phyloP scores from a whole-genome alignment of 2,888 invertebrate genomes.

The Entomobrya proxima region DNA sequence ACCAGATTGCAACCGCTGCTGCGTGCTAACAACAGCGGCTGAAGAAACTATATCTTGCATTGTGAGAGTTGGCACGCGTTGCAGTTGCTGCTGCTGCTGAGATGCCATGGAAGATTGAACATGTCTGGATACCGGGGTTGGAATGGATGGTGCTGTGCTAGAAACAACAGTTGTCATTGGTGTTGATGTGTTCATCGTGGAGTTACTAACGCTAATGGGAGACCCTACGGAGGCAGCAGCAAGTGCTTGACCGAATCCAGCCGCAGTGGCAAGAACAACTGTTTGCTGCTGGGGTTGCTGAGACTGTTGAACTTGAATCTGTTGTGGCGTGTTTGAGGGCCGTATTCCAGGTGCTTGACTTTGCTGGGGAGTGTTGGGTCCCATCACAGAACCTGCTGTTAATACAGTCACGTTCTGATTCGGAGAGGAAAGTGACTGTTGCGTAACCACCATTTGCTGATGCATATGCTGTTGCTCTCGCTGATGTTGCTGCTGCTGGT shows the following conservation, averaged over 20 bases:
- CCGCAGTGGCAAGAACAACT: conserved; percentile 60
- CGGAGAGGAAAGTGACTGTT: conserved; percentile 5
- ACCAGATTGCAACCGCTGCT: conserved; percentile 40
- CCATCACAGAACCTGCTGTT: conserved; percentile 13
- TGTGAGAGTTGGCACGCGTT: conserved; percentile 28
- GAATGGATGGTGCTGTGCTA: neutral
- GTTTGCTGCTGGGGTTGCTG: conserved; percentile 54
- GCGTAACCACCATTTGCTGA: neutral
- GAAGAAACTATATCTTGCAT: conserved; percentile 60
- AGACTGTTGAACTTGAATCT: conserved; percentile 47
- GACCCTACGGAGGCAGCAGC: conserved; percentile 58
- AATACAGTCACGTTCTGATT: conserved; percentile 49
- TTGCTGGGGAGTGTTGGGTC: neutral
- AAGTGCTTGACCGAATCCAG: conserved; percentile 65
- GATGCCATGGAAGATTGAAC: conserved; percentile 20
- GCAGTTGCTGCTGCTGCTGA: neutral
- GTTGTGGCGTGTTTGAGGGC: conserved; percentile 16
- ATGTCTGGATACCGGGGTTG: neutral
- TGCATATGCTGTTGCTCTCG: conserved; percentile 36
- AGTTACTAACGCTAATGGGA: conserved; percentile 17
- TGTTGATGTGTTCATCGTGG: conserved; percentile 2
- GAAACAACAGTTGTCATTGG: conserved; percentile 8
- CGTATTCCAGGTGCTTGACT: conserved; percentile 28
- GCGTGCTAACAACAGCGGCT: neutral
- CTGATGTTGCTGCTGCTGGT: conserved; percentile 38